Conservation (phyloP, 2,797 vertebrate genomes). For the Smutsia temminckii region DNA sequence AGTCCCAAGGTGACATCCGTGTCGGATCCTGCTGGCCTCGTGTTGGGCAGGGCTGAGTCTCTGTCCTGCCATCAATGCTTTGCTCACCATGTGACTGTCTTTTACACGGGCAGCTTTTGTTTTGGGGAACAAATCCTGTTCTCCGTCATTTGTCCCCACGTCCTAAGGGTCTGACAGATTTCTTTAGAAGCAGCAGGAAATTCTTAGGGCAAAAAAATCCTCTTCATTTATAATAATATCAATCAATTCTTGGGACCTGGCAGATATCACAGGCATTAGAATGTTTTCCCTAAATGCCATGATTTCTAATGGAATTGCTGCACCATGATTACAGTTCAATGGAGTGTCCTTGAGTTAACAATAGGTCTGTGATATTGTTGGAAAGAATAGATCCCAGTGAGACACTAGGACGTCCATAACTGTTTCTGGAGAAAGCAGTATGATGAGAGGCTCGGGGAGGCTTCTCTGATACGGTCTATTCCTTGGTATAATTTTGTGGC, state of each 20-base stretch:
- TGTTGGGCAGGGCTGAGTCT: neutral
- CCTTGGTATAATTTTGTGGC: neutral
- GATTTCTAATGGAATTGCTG: neutral
- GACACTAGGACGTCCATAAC: neutral
- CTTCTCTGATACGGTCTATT: neutral
- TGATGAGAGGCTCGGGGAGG: neutral
- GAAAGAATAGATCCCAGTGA: neutral
- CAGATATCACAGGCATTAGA: neutral
- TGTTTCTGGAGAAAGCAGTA: neutral
- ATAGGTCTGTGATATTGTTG: neutral
- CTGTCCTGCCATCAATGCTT: neutral
- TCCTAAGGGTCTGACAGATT: neutral
- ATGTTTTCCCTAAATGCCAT: neutral
- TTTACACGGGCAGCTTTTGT: neutral
- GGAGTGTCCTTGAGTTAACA: neutral
- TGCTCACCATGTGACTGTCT: neutral
- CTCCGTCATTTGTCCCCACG: neutral
- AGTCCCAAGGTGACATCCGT: accelerated
- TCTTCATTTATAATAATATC: neutral
- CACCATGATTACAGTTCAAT: too few relatives aligned
- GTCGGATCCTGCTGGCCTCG: neutral
- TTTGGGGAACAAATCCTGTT: neutral
- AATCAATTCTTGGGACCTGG: neutral
- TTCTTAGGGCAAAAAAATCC: neutral
- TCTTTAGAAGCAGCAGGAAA: neutral